Evolutionary conservation across 1,140 invertebrate genomes (phyloP).

Genomic region (Penaeus japonicus): DNA sequence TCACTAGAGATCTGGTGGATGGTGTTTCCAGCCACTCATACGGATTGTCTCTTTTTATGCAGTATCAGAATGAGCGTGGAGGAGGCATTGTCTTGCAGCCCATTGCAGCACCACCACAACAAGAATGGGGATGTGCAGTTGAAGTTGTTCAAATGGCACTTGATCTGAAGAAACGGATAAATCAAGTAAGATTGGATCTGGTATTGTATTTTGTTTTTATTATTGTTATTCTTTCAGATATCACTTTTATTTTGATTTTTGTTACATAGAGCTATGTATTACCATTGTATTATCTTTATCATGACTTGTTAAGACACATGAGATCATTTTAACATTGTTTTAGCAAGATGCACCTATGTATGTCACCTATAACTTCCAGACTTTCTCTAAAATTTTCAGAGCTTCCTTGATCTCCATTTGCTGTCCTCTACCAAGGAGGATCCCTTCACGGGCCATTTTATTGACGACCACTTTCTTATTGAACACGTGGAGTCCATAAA

Average conservation of each 20-base stretch:
- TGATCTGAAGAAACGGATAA: constrained; percentile 70
- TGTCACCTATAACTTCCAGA: not conserved
- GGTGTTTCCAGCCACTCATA: not conserved
- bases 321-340: not conserved
- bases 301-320: too few relatives aligned
- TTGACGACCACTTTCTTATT: constrained; percentile 67
- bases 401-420: not conserved
- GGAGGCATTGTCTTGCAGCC: constrained; percentile 65
- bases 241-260: too few relatives aligned
- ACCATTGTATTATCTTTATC: too few relatives aligned
- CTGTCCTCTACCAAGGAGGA: constrained; percentile 51
- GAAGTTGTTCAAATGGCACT: constrained; percentile 71
- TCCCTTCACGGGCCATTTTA: constrained; percentile 68
- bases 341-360: not conserved
- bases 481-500: constrained; percentile 74
- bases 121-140: constrained; percentile 70
- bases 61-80: constrained; percentile 71
- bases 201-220: too few relatives aligned
- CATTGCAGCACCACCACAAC: constrained; percentile 67
- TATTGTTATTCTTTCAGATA: too few relatives aligned
- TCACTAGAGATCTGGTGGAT: too few relatives aligned
- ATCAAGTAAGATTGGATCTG: not conserved
- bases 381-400: not conserved
- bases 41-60: not conserved
- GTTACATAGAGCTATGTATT: too few relatives aligned